phyloP scores from a whole-genome alignment of 2,888 invertebrate genomes.

The Ophraella communa region DNA sequence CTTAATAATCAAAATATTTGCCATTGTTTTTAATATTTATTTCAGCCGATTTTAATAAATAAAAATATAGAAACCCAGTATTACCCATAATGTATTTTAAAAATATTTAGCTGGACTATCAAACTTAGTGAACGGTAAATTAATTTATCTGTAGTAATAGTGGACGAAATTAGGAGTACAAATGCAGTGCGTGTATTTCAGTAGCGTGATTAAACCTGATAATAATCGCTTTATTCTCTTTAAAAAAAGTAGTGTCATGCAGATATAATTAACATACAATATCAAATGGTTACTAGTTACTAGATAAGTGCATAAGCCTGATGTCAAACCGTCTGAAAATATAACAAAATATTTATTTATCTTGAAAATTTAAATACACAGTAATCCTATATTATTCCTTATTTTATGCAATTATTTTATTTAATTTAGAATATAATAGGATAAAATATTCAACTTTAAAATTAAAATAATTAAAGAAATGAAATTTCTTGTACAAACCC shows the following conservation, averaged over 20 bases:
- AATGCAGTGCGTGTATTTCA: slow-evolving; percentile 43
- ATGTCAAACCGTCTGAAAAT: neutral
- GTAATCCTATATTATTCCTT: too few relatives aligned
- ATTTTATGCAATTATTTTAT: too few relatives aligned
- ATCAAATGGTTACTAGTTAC: slow-evolving; percentile 42
- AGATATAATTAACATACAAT: slow-evolving; percentile 51
- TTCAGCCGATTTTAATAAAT: too few relatives aligned
- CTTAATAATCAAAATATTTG: too few relatives aligned
- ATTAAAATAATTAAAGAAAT: too few relatives aligned
- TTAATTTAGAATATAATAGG: too few relatives aligned
- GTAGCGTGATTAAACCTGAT: slow-evolving; percentile 48
- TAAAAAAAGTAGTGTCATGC: slow-evolving; percentile 47
- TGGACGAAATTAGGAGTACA: slow-evolving; percentile 17
- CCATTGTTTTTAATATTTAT: too few relatives aligned
- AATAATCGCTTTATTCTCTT: slow-evolving; percentile 47
- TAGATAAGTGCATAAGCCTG: too few relatives aligned
- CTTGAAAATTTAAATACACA: too few relatives aligned
- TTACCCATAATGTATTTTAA: neutral
- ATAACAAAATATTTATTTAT: neutral
- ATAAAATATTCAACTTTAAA: too few relatives aligned
- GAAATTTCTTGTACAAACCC: too few relatives aligned
- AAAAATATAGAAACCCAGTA: too few relatives aligned
- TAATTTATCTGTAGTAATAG: slow-evolving; percentile 12
- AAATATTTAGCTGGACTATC: neutral
- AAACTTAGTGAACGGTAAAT: neutral